Evolutionary conservation across 2,888 invertebrate genomes (phyloP), one percentile per base, ranked within the genome.

Genomic region (Drosophila pegasa): DNA sequence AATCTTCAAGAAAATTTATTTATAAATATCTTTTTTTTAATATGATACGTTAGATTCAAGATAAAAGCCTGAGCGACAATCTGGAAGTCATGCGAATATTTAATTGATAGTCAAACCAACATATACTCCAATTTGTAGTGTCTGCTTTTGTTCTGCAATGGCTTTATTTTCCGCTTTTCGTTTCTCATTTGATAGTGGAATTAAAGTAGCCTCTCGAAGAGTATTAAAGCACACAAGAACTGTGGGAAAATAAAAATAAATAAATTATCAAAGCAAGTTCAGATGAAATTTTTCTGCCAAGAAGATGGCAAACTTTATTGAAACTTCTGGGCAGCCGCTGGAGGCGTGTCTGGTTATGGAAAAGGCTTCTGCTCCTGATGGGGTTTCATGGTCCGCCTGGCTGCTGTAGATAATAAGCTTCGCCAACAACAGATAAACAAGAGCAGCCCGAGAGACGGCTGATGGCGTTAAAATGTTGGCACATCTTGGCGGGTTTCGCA

Each of bases 231-330:
- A 16, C 12, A 38, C 50, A 41, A 35, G 14, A 55, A 48, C 56
- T 68, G 68, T 55, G 66, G 52, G 60, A 59, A 83, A 84, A 87
- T 84, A 81, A 84, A 83, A 84, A 83, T 87, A 83, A 87, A 83
- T 83, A 83, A 83, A 84, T 87, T 83, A 83, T 87, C 84, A 80
- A 80, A 84, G 74, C 58, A 71, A 83, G 80, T 68, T 74, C 51
- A 63, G 72, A 83, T 84, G 79, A 84, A 87, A 87, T 81, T 83
- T 84, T 77, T 80, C 79, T 81, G 69, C 65, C 65, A 77, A 54
- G 69, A 58, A 66, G 69, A 64, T 52, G 78, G 75, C 52, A 69
- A 79, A 80, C 64, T 81, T 84, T 84, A 84, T 81, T 87, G 84
- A 74, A 77, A 80, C 66, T 80, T 79, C 52, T 64, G 63, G 55